Conservation (phyloP, 2,888 invertebrate genomes). For the Rhogogaster chlorosoma region DNA sequence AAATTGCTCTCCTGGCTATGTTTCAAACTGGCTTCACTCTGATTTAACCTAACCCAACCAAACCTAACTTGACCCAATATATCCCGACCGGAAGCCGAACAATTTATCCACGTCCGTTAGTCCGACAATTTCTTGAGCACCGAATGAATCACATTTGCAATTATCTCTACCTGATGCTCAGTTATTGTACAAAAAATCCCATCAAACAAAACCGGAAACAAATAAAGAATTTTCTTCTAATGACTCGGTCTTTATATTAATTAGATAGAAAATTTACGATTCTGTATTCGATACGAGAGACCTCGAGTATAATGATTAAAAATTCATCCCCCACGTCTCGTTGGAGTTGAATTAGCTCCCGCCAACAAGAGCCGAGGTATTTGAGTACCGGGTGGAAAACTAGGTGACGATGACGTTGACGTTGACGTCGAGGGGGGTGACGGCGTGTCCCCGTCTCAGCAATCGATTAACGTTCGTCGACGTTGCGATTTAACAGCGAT, state of each 20-base stretch:
- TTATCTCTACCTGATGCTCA: neutral
- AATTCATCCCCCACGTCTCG: neutral
- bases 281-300: too few species aligned
- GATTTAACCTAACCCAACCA: constrained; percentile 44
- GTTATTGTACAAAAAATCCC: neutral
- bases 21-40: constrained; percentile 35
- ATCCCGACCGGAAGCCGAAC: constrained; percentile 60
- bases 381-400: neutral
- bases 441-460: constrained; percentile 58
- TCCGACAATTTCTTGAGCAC: constrained; percentile 35
- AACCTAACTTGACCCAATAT: constrained; percentile 17
- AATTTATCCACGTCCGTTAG: constrained; percentile 60
- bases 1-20: constrained; percentile 32
- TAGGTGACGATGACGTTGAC: constrained; percentile 28
- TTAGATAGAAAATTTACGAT: too few species aligned
- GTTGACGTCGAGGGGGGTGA: constrained; percentile 10
- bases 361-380: neutral
- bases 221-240: neutral
- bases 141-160: neutral
- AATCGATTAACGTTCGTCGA: constrained; percentile 60
- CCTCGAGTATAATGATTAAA: neutral
- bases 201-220: neutral
- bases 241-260: too few species aligned
- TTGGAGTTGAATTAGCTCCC: neutral
- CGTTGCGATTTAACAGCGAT: constrained; percentile 40